Percentiles rank a stretch among this genome's conserved stretches.
phyloP scores from a whole-genome alignment of 1,140 invertebrate species.

The Zaprionus ghesquierei region DNA sequence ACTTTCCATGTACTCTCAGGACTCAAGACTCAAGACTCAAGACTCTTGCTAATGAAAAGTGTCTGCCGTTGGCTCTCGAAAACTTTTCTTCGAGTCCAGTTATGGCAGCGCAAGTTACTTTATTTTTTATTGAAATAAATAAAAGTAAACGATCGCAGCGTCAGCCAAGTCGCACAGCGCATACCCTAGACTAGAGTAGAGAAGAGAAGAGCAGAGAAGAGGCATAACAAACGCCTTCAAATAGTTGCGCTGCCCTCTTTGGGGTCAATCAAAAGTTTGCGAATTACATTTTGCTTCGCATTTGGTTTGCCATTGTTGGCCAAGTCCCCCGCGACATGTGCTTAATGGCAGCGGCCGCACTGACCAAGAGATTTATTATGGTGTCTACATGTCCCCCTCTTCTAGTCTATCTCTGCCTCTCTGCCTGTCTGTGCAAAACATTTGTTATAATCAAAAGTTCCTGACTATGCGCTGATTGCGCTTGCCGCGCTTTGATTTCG shows the following conservation, averaged over 20 bases:
- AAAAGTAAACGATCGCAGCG: constrained; percentile 58
- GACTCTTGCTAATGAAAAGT: constrained; percentile 74
- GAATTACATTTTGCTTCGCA: constrained; percentile 58
- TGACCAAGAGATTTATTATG: constrained; percentile 76
- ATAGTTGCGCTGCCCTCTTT: background rate
- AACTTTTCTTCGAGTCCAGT: constrained; percentile 57
- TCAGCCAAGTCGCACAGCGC: background rate
- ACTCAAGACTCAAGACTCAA: background rate
- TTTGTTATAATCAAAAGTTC: constrained; percentile 79
- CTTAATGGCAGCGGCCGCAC: constrained; percentile 53
- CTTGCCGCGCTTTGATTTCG: constrained; percentile 60
- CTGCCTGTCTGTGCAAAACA: constrained; percentile 39
- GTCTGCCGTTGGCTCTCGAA: constrained; percentile 70
- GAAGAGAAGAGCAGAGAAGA: background rate
- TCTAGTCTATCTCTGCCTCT: background rate
- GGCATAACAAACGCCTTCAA: too few species aligned
- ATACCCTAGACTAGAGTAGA: constrained; percentile 2
- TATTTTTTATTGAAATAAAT: constrained; percentile 70
- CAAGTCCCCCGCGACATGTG: constrained; percentile 57
- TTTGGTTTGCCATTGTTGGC: constrained; percentile 55
- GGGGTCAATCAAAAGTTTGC: constrained; percentile 39
- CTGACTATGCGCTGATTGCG: constrained; percentile 53
- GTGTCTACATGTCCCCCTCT: constrained; percentile 44
- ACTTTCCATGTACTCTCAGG: constrained; percentile 60
- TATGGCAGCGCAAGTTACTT: constrained; percentile 63